A percentile compares a stretch with the other conserved stretches of the same genome.
phyloP scores from a whole-genome alignment of 2,113 vertebrate species.

The Pimephales promelas region DNA sequence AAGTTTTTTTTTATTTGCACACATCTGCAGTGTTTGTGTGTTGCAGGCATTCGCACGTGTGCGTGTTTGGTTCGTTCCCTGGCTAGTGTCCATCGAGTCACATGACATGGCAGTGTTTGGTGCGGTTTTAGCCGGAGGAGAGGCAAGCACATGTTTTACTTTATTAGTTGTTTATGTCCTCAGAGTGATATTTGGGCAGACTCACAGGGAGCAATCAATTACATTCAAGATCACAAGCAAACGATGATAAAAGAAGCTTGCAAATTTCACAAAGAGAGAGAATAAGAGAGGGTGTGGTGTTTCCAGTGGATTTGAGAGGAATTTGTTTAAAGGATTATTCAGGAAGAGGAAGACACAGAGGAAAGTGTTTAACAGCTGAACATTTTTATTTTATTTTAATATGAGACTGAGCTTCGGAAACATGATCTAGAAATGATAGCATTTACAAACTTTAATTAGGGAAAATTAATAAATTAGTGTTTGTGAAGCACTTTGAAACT shows the following conservation, averaged over 20 bases:
- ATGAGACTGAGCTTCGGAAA: background rate
- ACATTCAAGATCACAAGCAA: conserved; percentile 71
- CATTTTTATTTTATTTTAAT: background rate
- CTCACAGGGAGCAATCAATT: conserved; percentile 74
- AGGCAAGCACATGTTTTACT: conserved; percentile 71
- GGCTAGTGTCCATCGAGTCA: background rate
- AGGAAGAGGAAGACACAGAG: background rate
- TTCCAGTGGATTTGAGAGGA: background rate
- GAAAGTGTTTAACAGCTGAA: background rate
- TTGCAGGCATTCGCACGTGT: conserved; percentile 3
- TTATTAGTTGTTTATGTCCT: conserved; percentile 79
- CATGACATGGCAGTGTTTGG: conserved; percentile 36
- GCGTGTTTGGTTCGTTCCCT: background rate
- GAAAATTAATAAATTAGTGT: background rate
- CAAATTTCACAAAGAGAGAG: conserved; percentile 41
- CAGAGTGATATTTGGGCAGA: conserved; percentile 68
- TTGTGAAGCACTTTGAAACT: background rate
- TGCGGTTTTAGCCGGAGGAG: conserved; percentile 44
- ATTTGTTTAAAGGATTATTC: background rate
- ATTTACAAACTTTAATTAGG: background rate
- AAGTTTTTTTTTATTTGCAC: conserved; percentile 34
- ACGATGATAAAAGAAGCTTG: conserved; percentile 69
- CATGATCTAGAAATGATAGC: background rate
- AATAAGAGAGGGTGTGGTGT: conserved; percentile 3
- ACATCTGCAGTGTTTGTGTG: conserved; percentile 43